Conservation (phyloP, 2,888 invertebrate species). For the Phorcus lineatus region DNA sequence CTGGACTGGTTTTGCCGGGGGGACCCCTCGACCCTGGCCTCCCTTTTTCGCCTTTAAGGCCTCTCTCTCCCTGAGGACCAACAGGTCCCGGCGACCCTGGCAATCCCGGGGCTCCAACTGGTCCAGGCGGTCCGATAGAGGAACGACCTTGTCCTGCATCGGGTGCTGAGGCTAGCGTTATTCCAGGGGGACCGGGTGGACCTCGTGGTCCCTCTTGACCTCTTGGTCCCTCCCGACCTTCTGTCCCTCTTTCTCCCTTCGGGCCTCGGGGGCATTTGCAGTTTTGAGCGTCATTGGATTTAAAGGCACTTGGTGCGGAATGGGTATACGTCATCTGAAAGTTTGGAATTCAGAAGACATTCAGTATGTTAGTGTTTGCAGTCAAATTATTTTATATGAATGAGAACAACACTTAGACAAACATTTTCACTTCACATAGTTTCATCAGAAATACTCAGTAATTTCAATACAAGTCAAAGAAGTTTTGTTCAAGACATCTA, state of each 20-base stretch:
- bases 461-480: too few relatives aligned
- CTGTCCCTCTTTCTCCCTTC: neutral
- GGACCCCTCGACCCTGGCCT: neutral
- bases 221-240: neutral
- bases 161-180: neutral
- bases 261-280: slow-evolving; percentile 21
- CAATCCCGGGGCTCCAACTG: neutral
- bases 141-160: neutral
- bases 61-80: neutral
- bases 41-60: neutral
- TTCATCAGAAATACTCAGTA: too few relatives aligned
- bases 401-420: too few relatives aligned
- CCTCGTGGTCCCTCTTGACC: neutral
- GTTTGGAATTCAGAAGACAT: neutral
- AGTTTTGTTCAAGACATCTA: neutral
- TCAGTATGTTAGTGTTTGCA: too few relatives aligned
- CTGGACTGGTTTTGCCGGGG: neutral
- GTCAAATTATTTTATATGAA: too few relatives aligned
- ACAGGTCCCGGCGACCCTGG: neutral
- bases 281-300: neutral
- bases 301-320: slow-evolving; percentile 11
- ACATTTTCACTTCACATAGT: too few relatives aligned
- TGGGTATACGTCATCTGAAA: slow-evolving; percentile 24
- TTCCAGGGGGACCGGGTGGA: neutral
- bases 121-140: neutral